These are phyloP conservation scores for Chanos chanos DNA, from an alignment of 2,797 vertebrate genomes.

Conservation along the genomic window DNA sequence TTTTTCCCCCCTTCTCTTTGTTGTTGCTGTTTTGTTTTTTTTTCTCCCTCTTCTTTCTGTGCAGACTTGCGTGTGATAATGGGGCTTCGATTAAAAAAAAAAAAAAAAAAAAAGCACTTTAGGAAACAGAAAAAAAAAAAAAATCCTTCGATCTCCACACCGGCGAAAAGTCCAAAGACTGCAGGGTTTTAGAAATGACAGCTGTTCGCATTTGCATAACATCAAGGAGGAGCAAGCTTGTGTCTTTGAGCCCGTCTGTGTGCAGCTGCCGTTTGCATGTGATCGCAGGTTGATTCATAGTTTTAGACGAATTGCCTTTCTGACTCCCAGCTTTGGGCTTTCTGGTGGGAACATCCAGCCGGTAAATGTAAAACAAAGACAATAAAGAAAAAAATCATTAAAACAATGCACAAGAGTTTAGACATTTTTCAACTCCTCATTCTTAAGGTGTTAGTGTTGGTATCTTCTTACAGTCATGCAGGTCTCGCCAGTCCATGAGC, in stretches of 20 bases:
- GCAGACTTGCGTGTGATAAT: conserved; percentile 42
- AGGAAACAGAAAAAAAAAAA: conserved; percentile 32
- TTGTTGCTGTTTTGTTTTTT: conserved; percentile 20
- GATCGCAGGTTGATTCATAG: conserved; percentile 58
- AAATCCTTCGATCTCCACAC: conserved; percentile 51
- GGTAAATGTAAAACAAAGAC: too few relatives aligned
- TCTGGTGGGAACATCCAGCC: conserved; percentile 6
- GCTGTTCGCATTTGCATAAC: conserved; percentile 66
- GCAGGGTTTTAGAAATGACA: conserved; percentile 58
- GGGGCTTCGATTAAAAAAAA: conserved; percentile 41
- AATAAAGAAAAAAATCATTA: conserved; percentile 10
- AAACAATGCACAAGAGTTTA: conserved; percentile 1
- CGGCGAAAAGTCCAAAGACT: conserved; percentile 43
- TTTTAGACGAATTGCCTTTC: conserved; percentile 46
- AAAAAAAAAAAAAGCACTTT: background rate
- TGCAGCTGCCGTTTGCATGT: conserved; percentile 56
- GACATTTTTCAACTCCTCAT: conserved; percentile 35
- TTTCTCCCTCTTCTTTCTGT: conserved; percentile 1
- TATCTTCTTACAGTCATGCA: conserved; percentile 6
- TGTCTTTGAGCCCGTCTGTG: conserved; percentile 51
- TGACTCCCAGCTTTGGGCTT: conserved; percentile 21
- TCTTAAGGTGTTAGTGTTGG: background rate
- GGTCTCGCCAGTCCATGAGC: conserved; percentile 27
- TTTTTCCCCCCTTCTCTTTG: conserved; percentile 27
- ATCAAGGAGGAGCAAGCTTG: conserved; percentile 54